Base-by-base conservation (phyloP, 2,888 invertebrate genomes). In the Chaetogeoica ovagalla region DNA sequence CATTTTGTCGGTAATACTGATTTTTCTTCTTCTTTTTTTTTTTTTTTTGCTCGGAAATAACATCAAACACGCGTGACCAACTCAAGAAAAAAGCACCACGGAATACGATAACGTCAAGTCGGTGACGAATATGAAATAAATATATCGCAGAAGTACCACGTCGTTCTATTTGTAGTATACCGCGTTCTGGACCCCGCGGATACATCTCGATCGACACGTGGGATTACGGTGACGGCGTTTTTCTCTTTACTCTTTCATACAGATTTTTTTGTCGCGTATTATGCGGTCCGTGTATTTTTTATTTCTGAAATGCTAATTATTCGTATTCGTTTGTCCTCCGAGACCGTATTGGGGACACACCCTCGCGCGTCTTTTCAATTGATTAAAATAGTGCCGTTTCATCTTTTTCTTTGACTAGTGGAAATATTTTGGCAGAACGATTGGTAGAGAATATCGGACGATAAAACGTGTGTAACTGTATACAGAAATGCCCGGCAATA, bases 401-500 rank as follows among this genome's bases (percentile, higher is more conserved):
- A n/a, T 17, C 2, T 48, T 15, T 60, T 48, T 37, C n/a, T 60
- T 9, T 48, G 62, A 77, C 62, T 59, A 70, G 37, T 59, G 52
- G 37, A 70, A 57, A 77, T 62, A 70, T 70, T 62, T 77, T 55
- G 77, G 62, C 37, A 39, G 69, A 60, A 69, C 52, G 69, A 39
- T 21, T 30, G 15, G 60, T 37, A 19, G 60, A 43, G 43, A 52
- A 69, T n/a, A 69, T 23, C 60, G n/a, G 19, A 8, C 30, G 21
- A 75, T 76, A 76, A 69, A 69, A 73, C 63, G 30, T 52, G n/a
- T n/a, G n/a, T n/a, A n/a, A n/a, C n/a, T n/a, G 30, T 30, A 43
- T 43, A 43, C 2, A 43, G 43, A 43, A 43, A 7, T 43, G 43
- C 43, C 43, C 1, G 2, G 0, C 6, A 9, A 43, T 43, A 43